Evolutionary conservation across 2,797 vertebrate species (phyloP).

Genomic region (Pogoniulus pusillus): DNA sequence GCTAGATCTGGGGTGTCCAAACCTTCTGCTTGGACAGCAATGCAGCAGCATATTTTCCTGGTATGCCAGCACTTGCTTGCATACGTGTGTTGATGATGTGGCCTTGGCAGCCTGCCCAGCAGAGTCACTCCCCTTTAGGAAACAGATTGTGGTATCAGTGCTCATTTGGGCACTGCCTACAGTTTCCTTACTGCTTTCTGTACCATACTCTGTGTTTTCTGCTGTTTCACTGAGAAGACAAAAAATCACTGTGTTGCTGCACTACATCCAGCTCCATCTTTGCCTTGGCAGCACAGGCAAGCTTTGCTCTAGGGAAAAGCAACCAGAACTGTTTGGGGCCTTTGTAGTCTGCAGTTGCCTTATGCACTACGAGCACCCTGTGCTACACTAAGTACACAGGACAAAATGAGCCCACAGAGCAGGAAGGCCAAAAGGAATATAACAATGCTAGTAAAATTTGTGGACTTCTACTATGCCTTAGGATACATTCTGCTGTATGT

Average conservation of each 20-base stretch:
- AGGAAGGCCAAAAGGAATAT: not conserved
- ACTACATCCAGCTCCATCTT: not conserved
- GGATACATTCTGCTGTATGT: not conserved
- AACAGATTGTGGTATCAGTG: not conserved
- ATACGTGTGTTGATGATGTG: accelerated
- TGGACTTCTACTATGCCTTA: not conserved
- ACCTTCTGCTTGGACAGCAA: not conserved
- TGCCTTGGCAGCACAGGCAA: not conserved
- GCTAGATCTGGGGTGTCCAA: not conserved
- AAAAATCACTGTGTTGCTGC: not conserved
- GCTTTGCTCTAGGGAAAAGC: not conserved
- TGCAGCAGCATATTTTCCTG: not conserved
- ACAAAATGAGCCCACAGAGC: not conserved
- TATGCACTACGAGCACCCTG: not conserved
- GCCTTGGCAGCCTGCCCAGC: not conserved
- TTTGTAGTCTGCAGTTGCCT: not conserved
- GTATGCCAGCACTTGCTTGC: not conserved
- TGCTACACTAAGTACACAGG: accelerated
- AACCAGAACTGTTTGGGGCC: not conserved
- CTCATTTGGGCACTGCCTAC: not conserved
- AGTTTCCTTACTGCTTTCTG: not conserved
- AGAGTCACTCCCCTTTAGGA: not conserved
- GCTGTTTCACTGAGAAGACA: not conserved
- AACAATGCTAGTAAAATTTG: not conserved
- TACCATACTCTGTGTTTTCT: not conserved